These are phyloP conservation scores for Rhizomys pruinosus DNA, from an alignment of 2,113 vertebrate genomes.

Conservation along the genomic window DNA sequence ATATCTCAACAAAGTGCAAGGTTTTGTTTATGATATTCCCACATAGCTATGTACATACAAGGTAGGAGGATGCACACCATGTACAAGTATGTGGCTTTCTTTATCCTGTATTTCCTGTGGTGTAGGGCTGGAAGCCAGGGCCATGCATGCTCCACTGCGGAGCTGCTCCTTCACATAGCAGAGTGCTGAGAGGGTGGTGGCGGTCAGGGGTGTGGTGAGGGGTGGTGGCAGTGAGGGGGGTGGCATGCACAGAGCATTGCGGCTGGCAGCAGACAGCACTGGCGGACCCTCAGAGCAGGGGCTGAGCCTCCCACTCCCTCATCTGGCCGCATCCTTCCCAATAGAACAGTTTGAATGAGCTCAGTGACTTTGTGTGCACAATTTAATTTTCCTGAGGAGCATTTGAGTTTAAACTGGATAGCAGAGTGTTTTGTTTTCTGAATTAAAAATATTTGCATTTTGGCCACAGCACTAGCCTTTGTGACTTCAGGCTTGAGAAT, in stretches of 20 bases:
- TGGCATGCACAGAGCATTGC: neutral
- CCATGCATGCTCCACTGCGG: no score
- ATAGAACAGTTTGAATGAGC: conserved; percentile 1
- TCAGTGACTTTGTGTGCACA: neutral
- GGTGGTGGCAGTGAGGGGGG: neutral
- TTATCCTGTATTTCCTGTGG: neutral
- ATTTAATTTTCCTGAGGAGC: conserved; percentile 1
- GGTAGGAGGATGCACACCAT: neutral
- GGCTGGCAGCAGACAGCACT: neutral
- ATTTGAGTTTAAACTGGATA: conserved; percentile 34
- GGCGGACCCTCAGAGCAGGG: neutral
- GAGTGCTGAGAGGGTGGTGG: neutral
- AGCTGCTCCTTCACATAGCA: neutral
- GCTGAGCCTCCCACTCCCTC: neutral
- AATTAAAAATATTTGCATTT: conserved; percentile 43
- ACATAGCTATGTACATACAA: no score
- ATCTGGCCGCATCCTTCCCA: neutral
- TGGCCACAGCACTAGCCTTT: conserved; percentile 12
- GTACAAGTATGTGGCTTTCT: neutral
- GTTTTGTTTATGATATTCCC: neutral
- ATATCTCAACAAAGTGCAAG: neutral
- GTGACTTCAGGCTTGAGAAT: neutral
- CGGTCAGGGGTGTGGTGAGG: neutral
- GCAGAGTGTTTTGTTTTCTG: conserved; percentile 40
- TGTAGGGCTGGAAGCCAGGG: neutral